These are phyloP conservation scores for Porites lobata DNA, from an alignment of 92 coral and sea anemone species.

Conservation along the genomic window DNA sequence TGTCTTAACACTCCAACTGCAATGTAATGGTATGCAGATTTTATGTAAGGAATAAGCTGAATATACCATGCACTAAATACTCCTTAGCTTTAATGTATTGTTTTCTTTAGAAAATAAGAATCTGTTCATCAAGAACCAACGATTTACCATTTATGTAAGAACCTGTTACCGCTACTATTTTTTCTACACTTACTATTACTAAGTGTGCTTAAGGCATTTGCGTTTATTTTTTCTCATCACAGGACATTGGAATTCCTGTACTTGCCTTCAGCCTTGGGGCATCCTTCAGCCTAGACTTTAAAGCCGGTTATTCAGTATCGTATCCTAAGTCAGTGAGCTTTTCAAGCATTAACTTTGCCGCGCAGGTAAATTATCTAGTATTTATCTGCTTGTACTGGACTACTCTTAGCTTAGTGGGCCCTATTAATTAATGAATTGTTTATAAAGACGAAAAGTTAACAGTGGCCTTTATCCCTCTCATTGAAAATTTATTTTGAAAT, in stretches of 20 bases:
- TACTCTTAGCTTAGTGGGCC: not conserved
- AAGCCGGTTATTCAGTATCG: not conserved
- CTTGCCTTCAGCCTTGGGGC: conserved; percentile 2
- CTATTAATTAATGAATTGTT: not conserved
- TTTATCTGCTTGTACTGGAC: not conserved
- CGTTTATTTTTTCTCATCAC: not conserved
- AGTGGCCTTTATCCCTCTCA: not conserved
- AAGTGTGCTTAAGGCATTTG: not conserved
- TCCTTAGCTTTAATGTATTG: too few relatives aligned
- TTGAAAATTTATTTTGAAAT: not conserved
- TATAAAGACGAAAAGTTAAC: not conserved
- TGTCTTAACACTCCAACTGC: too few relatives aligned
- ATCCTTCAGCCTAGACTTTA: not conserved
- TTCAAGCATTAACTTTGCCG: not conserved
- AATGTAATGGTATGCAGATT: too few relatives aligned
- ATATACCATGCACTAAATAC: not conserved
- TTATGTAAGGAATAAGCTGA: too few relatives aligned
- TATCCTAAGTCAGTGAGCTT: not conserved
- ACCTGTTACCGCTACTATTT: not conserved
- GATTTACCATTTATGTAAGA: not conserved
- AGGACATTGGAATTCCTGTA: conserved; percentile 6
- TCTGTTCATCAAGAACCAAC: not conserved
- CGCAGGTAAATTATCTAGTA: conserved; percentile 6
- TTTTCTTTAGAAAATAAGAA: too few relatives aligned
- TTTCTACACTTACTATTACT: not conserved